Evolutionary conservation across 1,140 invertebrate genomes (phyloP).

Genomic region (Cyphomyrmex costatus): DNA sequence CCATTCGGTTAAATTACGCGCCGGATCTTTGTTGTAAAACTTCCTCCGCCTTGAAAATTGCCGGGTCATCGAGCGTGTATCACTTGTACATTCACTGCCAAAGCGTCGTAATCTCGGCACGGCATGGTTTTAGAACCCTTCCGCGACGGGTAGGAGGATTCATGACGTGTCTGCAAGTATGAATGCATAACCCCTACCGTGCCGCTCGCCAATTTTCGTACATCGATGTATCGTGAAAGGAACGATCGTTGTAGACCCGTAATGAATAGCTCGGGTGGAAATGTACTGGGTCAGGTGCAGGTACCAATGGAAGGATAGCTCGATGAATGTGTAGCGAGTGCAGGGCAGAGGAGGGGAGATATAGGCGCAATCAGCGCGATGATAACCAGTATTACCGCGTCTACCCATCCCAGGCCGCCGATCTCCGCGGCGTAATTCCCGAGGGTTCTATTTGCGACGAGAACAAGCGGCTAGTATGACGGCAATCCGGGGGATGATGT

Average conservation of each 20-base stretch:
- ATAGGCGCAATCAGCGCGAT: slow-evolving; percentile 76
- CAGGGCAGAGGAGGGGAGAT: slow-evolving; percentile 32
- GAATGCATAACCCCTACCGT: slow-evolving; percentile 47
- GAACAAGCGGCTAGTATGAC: slow-evolving; percentile 67
- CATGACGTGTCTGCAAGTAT: slow-evolving; percentile 18
- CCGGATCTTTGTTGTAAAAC: slow-evolving; percentile 47
- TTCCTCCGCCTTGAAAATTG: slow-evolving; percentile 50
- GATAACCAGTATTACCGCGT: slow-evolving; percentile 78
- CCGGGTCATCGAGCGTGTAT: slow-evolving; percentile 45
- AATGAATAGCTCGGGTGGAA: slow-evolving; percentile 72
- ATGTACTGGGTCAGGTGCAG: slow-evolving; percentile 65
- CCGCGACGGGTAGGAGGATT: neutral
- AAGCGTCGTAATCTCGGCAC: slow-evolving; percentile 39
- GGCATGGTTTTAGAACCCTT: slow-evolving; percentile 1
- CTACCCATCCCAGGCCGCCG: slow-evolving; percentile 68
- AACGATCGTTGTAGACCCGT: slow-evolving; percentile 65
- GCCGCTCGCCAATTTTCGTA: slow-evolving; percentile 68
- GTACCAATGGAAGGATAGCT: slow-evolving; percentile 70
- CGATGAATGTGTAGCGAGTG: slow-evolving; percentile 59
- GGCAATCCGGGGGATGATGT: slow-evolving; percentile 61
- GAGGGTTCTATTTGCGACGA: slow-evolving; percentile 71
- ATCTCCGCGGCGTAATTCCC: slow-evolving; percentile 73
- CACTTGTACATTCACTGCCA: slow-evolving; percentile 45
- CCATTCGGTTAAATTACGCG: slow-evolving; percentile 47
- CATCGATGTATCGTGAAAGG: slow-evolving; percentile 68